Conservation (phyloP, 1,140 invertebrate genomes). For the Ridgeia piscesae region DNA sequence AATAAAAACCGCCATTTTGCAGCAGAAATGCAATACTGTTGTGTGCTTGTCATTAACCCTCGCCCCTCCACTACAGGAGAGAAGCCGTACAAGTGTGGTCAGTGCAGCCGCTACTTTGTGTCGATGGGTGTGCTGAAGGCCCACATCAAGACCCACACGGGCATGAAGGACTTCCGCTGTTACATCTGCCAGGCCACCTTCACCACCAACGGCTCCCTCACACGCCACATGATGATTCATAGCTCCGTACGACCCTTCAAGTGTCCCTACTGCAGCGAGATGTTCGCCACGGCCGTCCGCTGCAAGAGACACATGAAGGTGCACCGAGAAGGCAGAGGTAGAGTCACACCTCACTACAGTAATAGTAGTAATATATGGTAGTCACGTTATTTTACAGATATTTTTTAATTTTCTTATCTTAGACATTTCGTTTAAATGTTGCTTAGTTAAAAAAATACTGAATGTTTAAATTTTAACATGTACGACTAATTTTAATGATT, state of each 20-base stretch:
- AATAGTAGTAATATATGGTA: too few relatives aligned
- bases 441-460: too few relatives aligned
- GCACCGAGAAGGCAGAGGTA: slow-evolving; percentile 38
- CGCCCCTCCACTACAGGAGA: slow-evolving; percentile 36
- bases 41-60: background rate
- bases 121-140: slow-evolving; percentile 51
- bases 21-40: too few relatives aligned
- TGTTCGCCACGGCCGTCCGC: slow-evolving; percentile 58
- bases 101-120: slow-evolving; percentile 49
- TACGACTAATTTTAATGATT: too few relatives aligned
- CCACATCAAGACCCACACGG: slow-evolving; percentile 54
- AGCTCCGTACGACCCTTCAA: slow-evolving; percentile 40
- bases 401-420: background rate
- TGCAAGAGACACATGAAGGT: slow-evolving; percentile 59
- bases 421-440: too few relatives aligned
- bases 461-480: too few relatives aligned
- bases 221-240: slow-evolving; percentile 54
- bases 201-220: slow-evolving; percentile 54
- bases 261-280: slow-evolving; percentile 59
- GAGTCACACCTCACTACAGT: background rate
- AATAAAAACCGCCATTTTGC: background rate
- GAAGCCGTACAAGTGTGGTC: slow-evolving; percentile 52
- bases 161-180: slow-evolving; percentile 30
- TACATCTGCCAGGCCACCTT: slow-evolving; percentile 37
- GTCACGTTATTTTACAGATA: background rate